These are phyloP conservation scores for Dynastes grantii DNA, from an alignment of 2,888 invertebrate genomes.

Conservation along the genomic window DNA sequence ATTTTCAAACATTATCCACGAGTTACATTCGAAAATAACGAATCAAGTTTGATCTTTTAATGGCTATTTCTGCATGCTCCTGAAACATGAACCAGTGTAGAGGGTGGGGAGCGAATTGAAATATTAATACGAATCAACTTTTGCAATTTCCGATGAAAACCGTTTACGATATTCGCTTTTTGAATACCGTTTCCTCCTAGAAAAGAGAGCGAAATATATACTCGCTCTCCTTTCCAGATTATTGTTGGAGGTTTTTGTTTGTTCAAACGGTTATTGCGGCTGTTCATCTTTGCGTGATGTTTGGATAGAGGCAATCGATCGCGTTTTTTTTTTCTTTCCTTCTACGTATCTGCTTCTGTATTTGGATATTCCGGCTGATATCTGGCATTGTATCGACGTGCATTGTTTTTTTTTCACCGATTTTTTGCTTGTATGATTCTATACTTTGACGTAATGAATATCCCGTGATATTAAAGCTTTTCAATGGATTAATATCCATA, in stretches of 20 bases:
- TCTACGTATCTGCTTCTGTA: not conserved
- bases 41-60: slow-evolving; percentile 38
- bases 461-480: no score
- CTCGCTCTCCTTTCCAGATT: slow-evolving; percentile 7
- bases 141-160: slow-evolving; percentile 36
- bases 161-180: slow-evolving; percentile 12
- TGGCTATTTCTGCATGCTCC: slow-evolving; percentile 21
- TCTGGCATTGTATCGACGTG: no score
- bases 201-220: no score
- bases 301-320: slow-evolving; percentile 16
- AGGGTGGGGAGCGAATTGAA: slow-evolving; percentile 13
- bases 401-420: no score
- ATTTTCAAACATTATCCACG: slow-evolving; percentile 5
- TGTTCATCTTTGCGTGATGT: slow-evolving; percentile 20
- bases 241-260: slow-evolving; percentile 26
- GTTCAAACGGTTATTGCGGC: slow-evolving; percentile 31
- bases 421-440: no score
- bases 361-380: no score
- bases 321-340: not conserved
- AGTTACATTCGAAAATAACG: not conserved
- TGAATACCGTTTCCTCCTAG: not conserved
- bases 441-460: no score
- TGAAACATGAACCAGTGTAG: not conserved
- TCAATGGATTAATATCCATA: no score
- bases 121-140: slow-evolving; percentile 31